phyloP scores from a whole-genome alignment of 2,888 invertebrate species.

The Pimpla rufipes region DNA sequence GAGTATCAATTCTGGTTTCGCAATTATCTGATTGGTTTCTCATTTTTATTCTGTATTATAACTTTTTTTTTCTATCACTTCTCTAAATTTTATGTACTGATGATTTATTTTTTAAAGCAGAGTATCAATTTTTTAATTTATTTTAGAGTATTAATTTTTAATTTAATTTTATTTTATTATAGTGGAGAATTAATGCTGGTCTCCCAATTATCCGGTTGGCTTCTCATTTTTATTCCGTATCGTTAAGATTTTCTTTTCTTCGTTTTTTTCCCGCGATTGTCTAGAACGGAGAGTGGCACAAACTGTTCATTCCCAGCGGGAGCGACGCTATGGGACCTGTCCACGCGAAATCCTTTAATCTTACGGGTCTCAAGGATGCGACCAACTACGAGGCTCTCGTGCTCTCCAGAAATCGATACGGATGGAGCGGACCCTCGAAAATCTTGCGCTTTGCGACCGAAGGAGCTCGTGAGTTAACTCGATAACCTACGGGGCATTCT shows the following conservation, averaged over 20 bases:
- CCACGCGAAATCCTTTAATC: slow-evolving; percentile 91
- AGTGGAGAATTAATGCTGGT: no score
- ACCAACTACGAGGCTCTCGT: slow-evolving; percentile 93
- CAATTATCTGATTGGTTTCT: not conserved
- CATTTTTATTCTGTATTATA: not conserved
- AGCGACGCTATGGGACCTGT: slow-evolving; percentile 88
- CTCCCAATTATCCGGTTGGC: not conserved
- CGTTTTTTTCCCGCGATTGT: slow-evolving; percentile 18
- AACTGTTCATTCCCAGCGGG: slow-evolving; percentile 88
- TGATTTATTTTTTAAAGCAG: no score
- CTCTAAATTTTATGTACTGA: not conserved
- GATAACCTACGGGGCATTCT: not conserved
- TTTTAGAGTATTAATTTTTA: slow-evolving; percentile 3
- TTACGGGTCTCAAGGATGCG: slow-evolving; percentile 91
- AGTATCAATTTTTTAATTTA: no score
- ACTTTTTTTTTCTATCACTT: slow-evolving; percentile 21
- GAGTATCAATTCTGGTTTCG: no score
- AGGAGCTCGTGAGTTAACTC: slow-evolving; percentile 88
- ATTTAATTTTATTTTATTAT: slow-evolving; percentile 19
- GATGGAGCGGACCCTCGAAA: slow-evolving; percentile 93
- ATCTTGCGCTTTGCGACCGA: slow-evolving; percentile 92
- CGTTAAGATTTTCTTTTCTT: slow-evolving; percentile 27
- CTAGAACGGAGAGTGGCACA: slow-evolving; percentile 87
- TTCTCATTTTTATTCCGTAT: not conserved
- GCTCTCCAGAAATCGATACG: slow-evolving; percentile 93